These are phyloP conservation scores for Ferrisia virgata DNA, from an alignment of 2,888 invertebrate species.

Conservation along the genomic window DNA sequence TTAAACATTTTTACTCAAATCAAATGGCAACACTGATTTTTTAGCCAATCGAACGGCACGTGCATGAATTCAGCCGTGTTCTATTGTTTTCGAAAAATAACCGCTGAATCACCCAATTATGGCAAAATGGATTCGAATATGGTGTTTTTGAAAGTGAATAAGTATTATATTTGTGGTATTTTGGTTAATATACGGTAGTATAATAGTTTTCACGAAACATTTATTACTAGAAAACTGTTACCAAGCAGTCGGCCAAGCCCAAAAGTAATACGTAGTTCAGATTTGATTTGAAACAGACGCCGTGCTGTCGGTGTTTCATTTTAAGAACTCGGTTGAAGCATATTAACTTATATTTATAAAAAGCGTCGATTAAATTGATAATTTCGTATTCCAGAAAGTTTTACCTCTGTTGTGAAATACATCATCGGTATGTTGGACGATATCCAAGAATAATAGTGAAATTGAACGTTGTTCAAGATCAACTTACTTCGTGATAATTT, in stretches of 20 bases:
- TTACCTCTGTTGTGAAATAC: not conserved
- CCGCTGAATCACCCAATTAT: not conserved
- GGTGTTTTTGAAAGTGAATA: too few species aligned
- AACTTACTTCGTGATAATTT: constrained; percentile 32
- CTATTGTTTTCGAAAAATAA: not conserved
- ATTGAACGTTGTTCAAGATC: not conserved
- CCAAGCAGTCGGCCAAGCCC: not conserved
- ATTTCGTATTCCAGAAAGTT: not conserved
- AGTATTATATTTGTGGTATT: too few species aligned
- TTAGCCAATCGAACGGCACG: not conserved
- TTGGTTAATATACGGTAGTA: too few species aligned
- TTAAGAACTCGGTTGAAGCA: not conserved
- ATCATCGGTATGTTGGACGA: not conserved
- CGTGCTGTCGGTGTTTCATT: not conserved
- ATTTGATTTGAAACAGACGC: not conserved
- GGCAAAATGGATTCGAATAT: not conserved
- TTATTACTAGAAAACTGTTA: not conserved
- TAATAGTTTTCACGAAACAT: too few species aligned
- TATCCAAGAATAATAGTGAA: constrained; percentile 26
- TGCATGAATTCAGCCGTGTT: not conserved
- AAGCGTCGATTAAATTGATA: constrained; percentile 14
- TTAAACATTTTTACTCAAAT: not conserved
- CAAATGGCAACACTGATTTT: not conserved
- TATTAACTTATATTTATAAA: constrained; percentile 3
- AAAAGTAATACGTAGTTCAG: not conserved